Base-by-base conservation (phyloP, 2,797 vertebrate genomes). In the Anomalospiza imberbis region DNA sequence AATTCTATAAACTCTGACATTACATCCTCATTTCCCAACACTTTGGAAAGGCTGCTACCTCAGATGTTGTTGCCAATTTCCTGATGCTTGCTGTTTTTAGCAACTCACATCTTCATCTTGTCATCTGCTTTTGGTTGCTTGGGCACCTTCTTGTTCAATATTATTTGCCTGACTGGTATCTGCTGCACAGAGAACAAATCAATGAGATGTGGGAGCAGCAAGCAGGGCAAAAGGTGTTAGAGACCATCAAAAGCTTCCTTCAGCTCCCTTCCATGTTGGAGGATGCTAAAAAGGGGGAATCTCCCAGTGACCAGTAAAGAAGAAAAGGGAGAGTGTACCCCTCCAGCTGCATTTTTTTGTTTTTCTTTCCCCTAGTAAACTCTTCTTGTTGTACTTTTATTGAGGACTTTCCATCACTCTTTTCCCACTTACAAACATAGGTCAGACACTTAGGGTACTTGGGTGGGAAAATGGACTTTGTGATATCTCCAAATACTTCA, bases 51-150 rank as follows among this genome's bases (percentile, higher is more conserved):
- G 15, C 34, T 81, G 45, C 50, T 74, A 28, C 55, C 80, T 94
- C 34, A 24, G 18, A 44, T 74, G 26, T 34, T 34, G 36, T 16
- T 91, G 50, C 65, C 34, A 51, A 6, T 89, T 87, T 88, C 34
- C 67, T 71, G 57, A 53, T 74, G 31, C 38, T 77, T 74, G 42
- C 38, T 79, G 12, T 79, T 94, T 76, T 63, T 31, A 89, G 45
- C 63, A 25, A 6, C n/a, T 63, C n/a, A 10, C 0, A 4, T 85
- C 62, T 89, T 91, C 68, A n/a, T 89, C 53, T 88, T 89, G 48
- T 83, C 72, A 54, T 74, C 65, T 92, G 63, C 36, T 89, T 62
- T 86, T 70, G 32, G 45, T 92, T 87, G 63, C 29, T 87, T 72
- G 36, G 66, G 50, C 54, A 42, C 20, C 18, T 47, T 26, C 47